Conservation (phyloP, 2,888 invertebrate genomes). For the Drosophila stalkeri region DNA sequence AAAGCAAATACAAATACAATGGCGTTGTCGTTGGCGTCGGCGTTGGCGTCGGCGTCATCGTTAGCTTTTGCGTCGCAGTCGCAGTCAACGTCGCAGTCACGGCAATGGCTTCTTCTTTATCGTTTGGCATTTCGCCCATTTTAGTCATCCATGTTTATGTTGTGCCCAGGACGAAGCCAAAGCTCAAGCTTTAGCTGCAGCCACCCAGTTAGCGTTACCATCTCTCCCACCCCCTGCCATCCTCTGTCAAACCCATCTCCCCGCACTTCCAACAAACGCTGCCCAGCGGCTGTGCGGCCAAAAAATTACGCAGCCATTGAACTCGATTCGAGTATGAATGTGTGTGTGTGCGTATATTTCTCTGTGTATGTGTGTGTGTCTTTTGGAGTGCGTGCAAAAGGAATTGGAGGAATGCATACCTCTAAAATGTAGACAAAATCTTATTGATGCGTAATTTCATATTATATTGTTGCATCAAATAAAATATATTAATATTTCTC, state of each 20-base stretch:
- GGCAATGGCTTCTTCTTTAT: constrained; percentile 78
- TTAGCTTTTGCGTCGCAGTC: constrained; percentile 12
- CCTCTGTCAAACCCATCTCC: constrained; percentile 20
- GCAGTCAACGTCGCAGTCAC: constrained; percentile 16
- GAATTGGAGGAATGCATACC: constrained; percentile 33
- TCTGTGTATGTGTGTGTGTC: constrained; percentile 9
- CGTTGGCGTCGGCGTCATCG: constrained; percentile 29
- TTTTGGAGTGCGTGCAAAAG: constrained; percentile 18
- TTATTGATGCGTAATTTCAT: neutral
- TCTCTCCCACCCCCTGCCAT: constrained; percentile 38
- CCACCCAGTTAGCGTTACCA: constrained; percentile 58
- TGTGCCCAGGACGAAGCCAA: constrained; percentile 56
- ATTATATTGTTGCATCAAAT: neutral
- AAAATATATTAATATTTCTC: neutral
- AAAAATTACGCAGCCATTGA: constrained; percentile 79
- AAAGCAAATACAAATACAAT: constrained; percentile 73
- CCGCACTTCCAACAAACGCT: constrained; percentile 8
- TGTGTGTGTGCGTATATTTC: neutral
- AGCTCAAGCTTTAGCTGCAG: constrained; percentile 55
- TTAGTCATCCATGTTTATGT: constrained; percentile 79
- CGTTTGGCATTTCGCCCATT: constrained; percentile 82
- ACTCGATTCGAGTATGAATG: constrained; percentile 47
- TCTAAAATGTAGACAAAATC: constrained; percentile 17
- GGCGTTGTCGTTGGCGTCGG: constrained; percentile 45
- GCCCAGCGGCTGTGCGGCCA: constrained; percentile 71